A percentile compares a stretch with the other conserved stretches of the same genome.
phyloP scores from a whole-genome alignment of 2,888 invertebrate genomes.

The Lepidocyrtoides sp. region DNA sequence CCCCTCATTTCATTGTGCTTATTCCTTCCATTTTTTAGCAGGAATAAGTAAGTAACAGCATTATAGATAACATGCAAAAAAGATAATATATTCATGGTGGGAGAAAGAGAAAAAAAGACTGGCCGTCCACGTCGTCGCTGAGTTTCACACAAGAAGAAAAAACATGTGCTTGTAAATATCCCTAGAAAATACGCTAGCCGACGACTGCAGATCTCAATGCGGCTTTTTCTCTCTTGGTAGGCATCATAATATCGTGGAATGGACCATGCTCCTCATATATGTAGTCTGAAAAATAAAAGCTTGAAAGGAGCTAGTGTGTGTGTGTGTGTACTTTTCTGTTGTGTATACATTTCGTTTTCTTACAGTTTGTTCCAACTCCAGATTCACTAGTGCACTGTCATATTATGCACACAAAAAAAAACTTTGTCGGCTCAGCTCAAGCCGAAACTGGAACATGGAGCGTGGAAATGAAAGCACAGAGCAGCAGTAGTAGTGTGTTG shows the following conservation, averaged over 20 bases:
- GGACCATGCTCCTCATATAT: too few relatives aligned
- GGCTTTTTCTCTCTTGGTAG: slow-evolving; percentile 47
- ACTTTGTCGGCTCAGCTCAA: neutral
- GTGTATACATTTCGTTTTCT: slow-evolving; percentile 1
- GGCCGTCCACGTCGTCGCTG: neutral
- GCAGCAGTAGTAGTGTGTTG: neutral
- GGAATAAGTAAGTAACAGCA: slow-evolving; percentile 9
- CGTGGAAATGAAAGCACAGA: neutral
- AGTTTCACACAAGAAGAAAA: slow-evolving; percentile 10
- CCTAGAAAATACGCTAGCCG: neutral
- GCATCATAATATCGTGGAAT: neutral
- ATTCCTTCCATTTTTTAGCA: neutral
- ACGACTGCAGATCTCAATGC: slow-evolving; percentile 65
- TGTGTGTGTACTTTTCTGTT: too few relatives aligned
- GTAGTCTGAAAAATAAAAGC: too few relatives aligned
- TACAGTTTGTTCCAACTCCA: too few relatives aligned
- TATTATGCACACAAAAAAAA: neutral
- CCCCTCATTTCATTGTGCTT: slow-evolving; percentile 21
- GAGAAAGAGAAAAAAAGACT: neutral
- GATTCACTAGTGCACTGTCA: neutral
- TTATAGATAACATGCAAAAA: slow-evolving; percentile 5
- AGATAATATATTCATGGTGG: slow-evolving; percentile 41
- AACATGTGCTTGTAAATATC: slow-evolving; percentile 51
- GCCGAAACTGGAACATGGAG: neutral
- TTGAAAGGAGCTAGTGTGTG: too few relatives aligned